Base-by-base conservation (phyloP, 2,113 vertebrate genomes). In the Pterocles orientalis region DNA sequence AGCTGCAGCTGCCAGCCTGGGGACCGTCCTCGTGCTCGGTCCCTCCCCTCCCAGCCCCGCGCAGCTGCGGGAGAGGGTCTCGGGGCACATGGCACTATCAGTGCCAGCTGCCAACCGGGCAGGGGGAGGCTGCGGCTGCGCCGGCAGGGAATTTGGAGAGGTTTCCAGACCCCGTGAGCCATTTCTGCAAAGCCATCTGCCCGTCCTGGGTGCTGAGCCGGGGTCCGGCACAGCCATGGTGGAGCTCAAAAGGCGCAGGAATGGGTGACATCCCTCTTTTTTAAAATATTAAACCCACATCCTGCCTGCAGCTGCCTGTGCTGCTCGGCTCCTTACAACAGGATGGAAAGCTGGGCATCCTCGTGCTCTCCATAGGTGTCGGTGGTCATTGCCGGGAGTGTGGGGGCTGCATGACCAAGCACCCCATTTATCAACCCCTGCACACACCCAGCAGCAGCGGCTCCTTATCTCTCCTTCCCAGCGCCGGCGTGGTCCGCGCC, bases 11-110 rank as follows among this genome's bases (percentile, higher is more conserved):
- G 94, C 79, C 62, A 33, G 62, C 12, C 2, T 4, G 8, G 64
- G 33, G 13, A 25, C 45, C 2, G 13, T 90, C 82, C 69, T 78
- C 7, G 0, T 0, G 7, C 33, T 66, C 2, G 0, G 64, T 68
- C 51, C 57, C 56, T 77, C 39, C 54, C 45, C 18, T 65, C 29
- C 3, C 5, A 2, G 66, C 70, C 65, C 18, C 12, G 5, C n/a
- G 23, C 91, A 94, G 82, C 94, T 83, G 82, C 34, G 10, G 53
- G 43, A 3, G 11, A 64, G 29, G 26, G 5, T 48, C 51, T 47
- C 2, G 0, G 69, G 41, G 28, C 8, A 14, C 3, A 1, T 39
- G 16, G 15, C 18, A 8, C 66, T 43, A 3, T 6, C 0, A 0
- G 26, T 71, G 86, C 75, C 80, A 70, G 26, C 43, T 50, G 73